Conservation (phyloP, 2,113 vertebrate genomes). For the Acrocephalus arundinaceus region DNA sequence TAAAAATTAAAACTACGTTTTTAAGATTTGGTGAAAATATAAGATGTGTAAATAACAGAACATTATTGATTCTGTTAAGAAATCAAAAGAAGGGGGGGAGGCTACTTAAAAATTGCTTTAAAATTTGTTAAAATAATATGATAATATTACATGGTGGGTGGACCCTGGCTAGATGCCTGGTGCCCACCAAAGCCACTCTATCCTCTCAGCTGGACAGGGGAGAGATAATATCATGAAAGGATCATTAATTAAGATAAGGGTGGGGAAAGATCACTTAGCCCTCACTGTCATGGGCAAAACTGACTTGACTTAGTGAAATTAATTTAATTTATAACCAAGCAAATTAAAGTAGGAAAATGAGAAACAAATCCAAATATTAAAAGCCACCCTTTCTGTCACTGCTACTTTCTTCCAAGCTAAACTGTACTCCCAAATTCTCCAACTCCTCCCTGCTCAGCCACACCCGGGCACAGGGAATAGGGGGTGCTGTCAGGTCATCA, state of each 20-base stretch:
- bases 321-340: neutral
- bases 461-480: accelerated
- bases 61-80: neutral
- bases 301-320: neutral
- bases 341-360: neutral
- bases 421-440: neutral
- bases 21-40: neutral
- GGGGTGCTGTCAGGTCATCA: neutral
- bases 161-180: too few species aligned
- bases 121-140: neutral
- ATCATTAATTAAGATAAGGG: neutral
- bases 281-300: neutral
- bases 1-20: neutral
- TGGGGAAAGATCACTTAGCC: neutral
- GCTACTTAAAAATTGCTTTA: neutral
- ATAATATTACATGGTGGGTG: neutral
- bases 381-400: neutral
- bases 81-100: accelerated
- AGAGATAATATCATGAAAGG: neutral
- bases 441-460: too few species aligned
- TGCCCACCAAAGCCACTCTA: neutral
- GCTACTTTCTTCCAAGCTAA: neutral
- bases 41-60: neutral
- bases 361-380: neutral
- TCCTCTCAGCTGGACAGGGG: neutral